These are phyloP conservation scores for Morpho achilles DNA, from an alignment of 2,888 invertebrate species.

Conservation along the genomic window DNA sequence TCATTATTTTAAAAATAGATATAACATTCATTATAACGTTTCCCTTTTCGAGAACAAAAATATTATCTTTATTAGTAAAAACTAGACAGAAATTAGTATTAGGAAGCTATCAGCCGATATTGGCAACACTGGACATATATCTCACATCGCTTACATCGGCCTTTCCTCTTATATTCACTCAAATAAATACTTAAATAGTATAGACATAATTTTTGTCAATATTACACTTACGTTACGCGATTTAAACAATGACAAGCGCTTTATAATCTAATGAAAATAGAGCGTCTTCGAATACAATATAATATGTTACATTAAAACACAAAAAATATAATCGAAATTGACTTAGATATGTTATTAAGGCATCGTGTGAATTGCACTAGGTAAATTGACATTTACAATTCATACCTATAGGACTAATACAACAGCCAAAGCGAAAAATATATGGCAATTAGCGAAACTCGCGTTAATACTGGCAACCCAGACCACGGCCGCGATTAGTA, in stretches of 20 bases:
- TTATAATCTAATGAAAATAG: constrained; percentile 44
- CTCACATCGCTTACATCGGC: constrained; percentile 39
- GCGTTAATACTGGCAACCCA: constrained; percentile 28
- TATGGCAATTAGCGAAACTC: constrained; percentile 46
- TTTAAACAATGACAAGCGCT: constrained; percentile 60
- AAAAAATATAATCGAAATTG: constrained; percentile 65
- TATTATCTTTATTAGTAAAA: constrained; percentile 69
- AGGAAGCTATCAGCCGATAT: constrained; percentile 51
- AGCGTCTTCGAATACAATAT: constrained; percentile 19
- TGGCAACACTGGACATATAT: constrained; percentile 48
- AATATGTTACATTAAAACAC: constrained; percentile 43
- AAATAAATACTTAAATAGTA: constrained; percentile 72
- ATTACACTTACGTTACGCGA: constrained; percentile 66
- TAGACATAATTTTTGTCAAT: constrained; percentile 65
- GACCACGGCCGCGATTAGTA: constrained; percentile 49
- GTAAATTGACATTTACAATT: constrained; percentile 54
- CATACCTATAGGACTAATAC: constrained; percentile 65
- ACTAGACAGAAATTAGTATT: constrained; percentile 54
- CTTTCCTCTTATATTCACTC: constrained; percentile 44
- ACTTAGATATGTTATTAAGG: constrained; percentile 80
- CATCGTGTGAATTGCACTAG: constrained; percentile 78
- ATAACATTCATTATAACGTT: constrained; percentile 60
- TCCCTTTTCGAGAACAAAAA: constrained; percentile 72
- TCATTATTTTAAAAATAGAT: constrained; percentile 62
- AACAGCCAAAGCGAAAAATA: constrained; percentile 74